Percentiles rank a stretch among this genome's conserved stretches.
phyloP scores from a whole-genome alignment of 92 coral and sea anemone genomes.

The Bergia puertoricense region DNA sequence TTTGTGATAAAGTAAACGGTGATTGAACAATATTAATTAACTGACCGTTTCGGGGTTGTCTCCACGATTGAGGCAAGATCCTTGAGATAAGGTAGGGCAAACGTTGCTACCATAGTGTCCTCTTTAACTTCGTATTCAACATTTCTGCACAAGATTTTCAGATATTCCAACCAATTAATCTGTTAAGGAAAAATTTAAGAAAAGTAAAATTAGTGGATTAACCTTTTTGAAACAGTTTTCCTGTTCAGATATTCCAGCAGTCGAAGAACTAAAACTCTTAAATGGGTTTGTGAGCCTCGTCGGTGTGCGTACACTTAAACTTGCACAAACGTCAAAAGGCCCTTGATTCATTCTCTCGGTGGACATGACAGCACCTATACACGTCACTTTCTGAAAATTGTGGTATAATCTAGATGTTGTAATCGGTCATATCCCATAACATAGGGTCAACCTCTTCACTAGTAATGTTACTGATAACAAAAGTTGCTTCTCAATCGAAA shows the following conservation, averaged over 20 bases:
- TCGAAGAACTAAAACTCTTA: not conserved
- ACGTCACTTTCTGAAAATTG: no score
- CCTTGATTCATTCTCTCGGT: no score
- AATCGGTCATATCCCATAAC: no score
- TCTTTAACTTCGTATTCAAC: conserved; percentile 13
- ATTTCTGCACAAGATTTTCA: conserved; percentile 7
- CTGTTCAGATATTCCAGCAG: not conserved
- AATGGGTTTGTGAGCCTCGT: no score
- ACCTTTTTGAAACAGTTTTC: not conserved
- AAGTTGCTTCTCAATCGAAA: no score
- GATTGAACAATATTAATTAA: not conserved
- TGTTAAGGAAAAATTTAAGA: not conserved
- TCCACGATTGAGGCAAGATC: conserved; percentile 12
- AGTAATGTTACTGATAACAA: no score
- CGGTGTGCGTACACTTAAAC: no score
- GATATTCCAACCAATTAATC: conserved; percentile 36
- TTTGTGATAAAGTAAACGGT: not conserved
- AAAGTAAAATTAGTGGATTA: not conserved
- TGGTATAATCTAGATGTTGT: no score
- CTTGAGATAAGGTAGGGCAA: conserved; percentile 31
- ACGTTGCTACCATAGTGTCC: conserved; percentile 25
- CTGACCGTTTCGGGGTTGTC: conserved; percentile 40
- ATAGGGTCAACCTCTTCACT: no score
- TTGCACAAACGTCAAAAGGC: no score
- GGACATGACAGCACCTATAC: no score